Base-by-base conservation (phyloP, 2,113 vertebrate genomes). In the Tenebrosternarchus preto region DNA sequence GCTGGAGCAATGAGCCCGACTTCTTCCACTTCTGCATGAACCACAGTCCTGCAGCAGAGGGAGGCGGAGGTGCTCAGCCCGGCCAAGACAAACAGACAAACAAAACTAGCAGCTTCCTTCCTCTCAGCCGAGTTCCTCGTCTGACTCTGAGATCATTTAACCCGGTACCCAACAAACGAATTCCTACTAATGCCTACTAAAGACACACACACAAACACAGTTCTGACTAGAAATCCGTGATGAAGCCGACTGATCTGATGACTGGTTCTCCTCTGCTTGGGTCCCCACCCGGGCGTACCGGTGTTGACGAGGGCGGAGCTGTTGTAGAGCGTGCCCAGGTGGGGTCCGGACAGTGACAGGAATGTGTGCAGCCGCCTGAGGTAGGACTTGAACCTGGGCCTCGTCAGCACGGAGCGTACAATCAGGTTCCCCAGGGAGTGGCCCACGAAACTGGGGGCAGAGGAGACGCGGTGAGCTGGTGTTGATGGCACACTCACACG, bases 21-120 rank as follows among this genome's bases (percentile, higher is more conserved):
- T 99, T 99, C 92, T 99, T 99, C 98, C 97, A 99, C 88, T 99
- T 99, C 91, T 99, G 98, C 98, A 99, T 99, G 91, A 99, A 99
- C 98, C 98, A 99, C 76, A 99, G 94, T 70, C 98, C 98, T 99
- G 83, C 67, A 20, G 33, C 20, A 72, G 33, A 76, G 16, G 73
- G 36, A 12, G 31, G 5, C 50, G 0, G 57, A 75, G 29, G 5
- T 0, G 24, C 0, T 33, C 1, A 64, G 57, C 29, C 55, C 5
- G 31, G 29, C 16, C 22, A 6, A 6, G 6, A 6, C 33, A 2
- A 36, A 6, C 33, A 2, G n/a, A n/a, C n/a, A n/a, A n/a, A 8
- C 39, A 11, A 9, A 11, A 46, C 39, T 46, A 9, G 39, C 5
- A 9, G 39, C 4, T 46, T 5, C 5, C 9, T 46, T 11, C 1